Evolutionary conservation across 2,113 vertebrate species (phyloP).

Genomic region (Azemiops feae): DNA sequence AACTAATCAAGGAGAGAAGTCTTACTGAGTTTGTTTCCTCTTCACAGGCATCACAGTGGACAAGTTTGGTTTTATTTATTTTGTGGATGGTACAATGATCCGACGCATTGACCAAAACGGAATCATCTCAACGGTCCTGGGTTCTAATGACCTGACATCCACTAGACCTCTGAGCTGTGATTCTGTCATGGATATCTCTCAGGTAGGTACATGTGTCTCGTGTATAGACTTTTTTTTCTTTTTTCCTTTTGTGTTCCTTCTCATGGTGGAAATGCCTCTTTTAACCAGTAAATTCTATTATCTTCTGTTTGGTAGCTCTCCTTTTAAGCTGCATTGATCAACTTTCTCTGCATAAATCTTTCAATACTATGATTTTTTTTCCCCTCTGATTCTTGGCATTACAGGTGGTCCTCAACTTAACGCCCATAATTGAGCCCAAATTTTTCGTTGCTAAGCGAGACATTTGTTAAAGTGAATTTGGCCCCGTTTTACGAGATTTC

Average conservation of each 20-base stretch:
- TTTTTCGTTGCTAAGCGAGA: too few species aligned
- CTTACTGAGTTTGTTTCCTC: neutral
- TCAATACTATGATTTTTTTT: neutral
- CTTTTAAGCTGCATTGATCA: neutral
- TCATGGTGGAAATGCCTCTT: neutral
- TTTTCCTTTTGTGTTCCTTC: neutral
- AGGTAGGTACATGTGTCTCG: conserved; percentile 69
- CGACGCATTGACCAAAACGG: conserved; percentile 94
- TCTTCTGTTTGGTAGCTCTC: too few species aligned
- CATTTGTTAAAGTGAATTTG: too few species aligned
- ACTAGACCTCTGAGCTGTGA: conserved; percentile 96
- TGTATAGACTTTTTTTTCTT: neutral
- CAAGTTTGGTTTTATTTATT: conserved; percentile 93
- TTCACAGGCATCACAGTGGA: conserved; percentile 91
- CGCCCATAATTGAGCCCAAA: too few species aligned
- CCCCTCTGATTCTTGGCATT: neutral
- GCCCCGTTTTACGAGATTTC: too few species aligned
- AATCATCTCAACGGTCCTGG: conserved; percentile 93
- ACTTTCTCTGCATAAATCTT: neutral
- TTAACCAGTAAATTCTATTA: neutral
- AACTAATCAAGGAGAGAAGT: too few species aligned
- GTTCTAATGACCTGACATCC: conserved; percentile 96
- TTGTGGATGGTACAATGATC: conserved; percentile 98
- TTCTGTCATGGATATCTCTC: conserved; percentile 97
- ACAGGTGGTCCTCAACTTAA: too few species aligned